Evolutionary conservation across 2,888 invertebrate species (phyloP), one percentile per base, ranked within the genome.

Genomic region (Dorcus hopei): DNA sequence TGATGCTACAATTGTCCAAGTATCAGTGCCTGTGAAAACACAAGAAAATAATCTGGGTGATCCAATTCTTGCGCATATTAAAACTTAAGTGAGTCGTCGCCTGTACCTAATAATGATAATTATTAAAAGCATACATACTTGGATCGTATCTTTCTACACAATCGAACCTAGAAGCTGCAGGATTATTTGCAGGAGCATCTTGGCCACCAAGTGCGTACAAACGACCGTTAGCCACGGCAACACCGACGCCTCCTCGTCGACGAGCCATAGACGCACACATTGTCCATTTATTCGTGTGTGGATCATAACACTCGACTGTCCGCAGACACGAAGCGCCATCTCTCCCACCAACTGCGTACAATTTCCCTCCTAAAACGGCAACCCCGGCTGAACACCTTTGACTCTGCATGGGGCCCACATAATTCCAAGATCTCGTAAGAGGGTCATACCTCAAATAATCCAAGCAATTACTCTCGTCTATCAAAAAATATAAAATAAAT

Each of bases 161-260:
- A 68, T 93, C 91, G 66, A 94, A 91, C 70, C 94, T 84, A 56
- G 87, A 86, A 3, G 93, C 91, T 57, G 87, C 85, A 0, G 91
- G 91, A 79, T 91, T 91, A 70, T 90, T 91, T 23, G 93, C 91
- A 0, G 96, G 95, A 8, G 95, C 93, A 78, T 96, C 96, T 79
- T 96, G 94, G 0, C 97, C 96, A 33, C 97, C 96, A 63, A 96
- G 81, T 1, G 95, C 96, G 79, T 95, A 97, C 52, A 97, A 81
- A 77, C 85, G 93, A 0, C 95, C 95, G 74, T 92, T 90, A 38
- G 91, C 88, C 0, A 93, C 93, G 57, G 93, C 91, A 16, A 88
- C 94, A 47, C 94, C 95, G 54, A 95, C 93, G 9, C 95, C 93
- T 3, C 95, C 94, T 55, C 96, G 83, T 19, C 93, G 83, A 61